phyloP scores from a whole-genome alignment of 1,140 invertebrate genomes.

The Drosophila sp. region DNA sequence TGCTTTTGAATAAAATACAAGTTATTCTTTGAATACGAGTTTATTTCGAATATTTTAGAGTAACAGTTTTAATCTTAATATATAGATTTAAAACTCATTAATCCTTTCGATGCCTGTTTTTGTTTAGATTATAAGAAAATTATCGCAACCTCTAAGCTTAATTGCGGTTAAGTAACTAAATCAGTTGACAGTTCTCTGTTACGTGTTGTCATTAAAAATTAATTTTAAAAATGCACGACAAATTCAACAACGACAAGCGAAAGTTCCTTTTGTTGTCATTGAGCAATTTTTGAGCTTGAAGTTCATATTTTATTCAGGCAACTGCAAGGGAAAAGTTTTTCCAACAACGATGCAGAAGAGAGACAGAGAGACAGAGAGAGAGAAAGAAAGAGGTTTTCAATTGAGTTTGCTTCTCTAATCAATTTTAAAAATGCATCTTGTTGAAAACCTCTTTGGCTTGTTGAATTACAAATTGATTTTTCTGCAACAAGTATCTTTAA shows the following conservation, averaged over 20 bases:
- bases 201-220: slow-evolving; percentile 1
- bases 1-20: too few relatives aligned
- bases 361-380: too few relatives aligned
- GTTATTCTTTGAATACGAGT: too few relatives aligned
- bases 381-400: background rate
- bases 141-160: background rate
- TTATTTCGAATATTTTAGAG: too few relatives aligned
- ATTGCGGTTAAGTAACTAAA: slow-evolving; percentile 7
- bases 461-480: background rate
- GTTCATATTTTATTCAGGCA: slow-evolving; percentile 27
- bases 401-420: background rate
- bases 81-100: too few relatives aligned
- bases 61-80: too few relatives aligned
- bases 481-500: background rate
- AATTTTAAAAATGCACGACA: background rate
- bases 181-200: background rate
- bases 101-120: background rate
- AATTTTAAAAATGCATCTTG: slow-evolving; percentile 13
- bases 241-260: background rate
- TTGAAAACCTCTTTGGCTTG: slow-evolving; percentile 1
- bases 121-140: background rate
- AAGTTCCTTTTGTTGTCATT: slow-evolving; percentile 15
- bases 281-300: slow-evolving; percentile 11
- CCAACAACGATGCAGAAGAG: background rate
- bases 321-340: slow-evolving; percentile 19